Evolutionary conservation across 2,888 invertebrate genomes (phyloP), one percentile per base, ranked within the genome.

Genomic region (Tribolium freemani): DNA sequence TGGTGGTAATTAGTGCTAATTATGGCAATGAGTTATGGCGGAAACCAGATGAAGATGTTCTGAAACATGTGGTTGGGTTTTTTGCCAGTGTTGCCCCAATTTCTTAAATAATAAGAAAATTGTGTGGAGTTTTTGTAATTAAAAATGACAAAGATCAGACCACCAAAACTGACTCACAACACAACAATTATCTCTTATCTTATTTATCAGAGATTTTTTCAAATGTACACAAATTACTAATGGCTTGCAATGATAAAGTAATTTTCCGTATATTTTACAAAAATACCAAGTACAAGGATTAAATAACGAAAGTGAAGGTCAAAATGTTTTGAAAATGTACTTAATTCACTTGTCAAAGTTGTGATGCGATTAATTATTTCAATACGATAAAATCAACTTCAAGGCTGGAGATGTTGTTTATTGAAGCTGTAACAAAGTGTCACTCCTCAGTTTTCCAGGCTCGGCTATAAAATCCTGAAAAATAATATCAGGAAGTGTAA

Each of bases 281-380:
- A 38, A 38, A 38, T 38, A 38, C 38, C 3, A n/a, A 38, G 38
- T 38, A 38, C 38, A 38, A 38, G 38, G n/a, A 38, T 38, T 38
- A 38, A n/a, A 38, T 38, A 31, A 31, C 1, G 5, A n/a, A 38
- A 31, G 3, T 5, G n/a, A 31, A 31, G 45, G 45, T 45, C 46
- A 9, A 60, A 50, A 51, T 51, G 51, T 63, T 61, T 63, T 2
- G 51, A 53, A 51, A 38, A 51, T 50, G 51, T 51, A n/a, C n/a
- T n/a, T n/a, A 63, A 51, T 51, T 63, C 63, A 63, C 38, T 63
- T 51, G 63, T 63, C 51, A 51, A 13, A 63, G 50, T 31, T 51
- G 21, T 38, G 21, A 53, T 20, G 45, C 46, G 60, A 60, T 60
- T 60, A 60, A 60, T 60, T 60, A 60, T 46, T 20, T 58, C 21